A percentile compares a stretch with the other conserved stretches of the same genome.
Conservation (phyloP, 2,113 vertebrate species). For the rabbit (Oryctolagus cuniculus) region mOryCun1.1 NC_091451.1:33482501-33483000, state of each 20-base stretch:
- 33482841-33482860: neutral
- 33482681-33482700: neutral
- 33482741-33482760: neutral
- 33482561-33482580: neutral
- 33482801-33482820: neutral
- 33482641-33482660: neutral
- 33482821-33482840: neutral
- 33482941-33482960: neutral
- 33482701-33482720: neutral
- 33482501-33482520: neutral
- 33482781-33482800: neutral
- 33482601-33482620: neutral
- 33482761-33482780: neutral
- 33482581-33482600: neutral
- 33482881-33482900: neutral
- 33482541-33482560: neutral
- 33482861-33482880: neutral
- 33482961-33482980: neutral
- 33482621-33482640: neutral
- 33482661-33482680: neutral
- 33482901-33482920: neutral
- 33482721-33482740: neutral
- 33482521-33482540: neutral
- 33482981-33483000: neutral
- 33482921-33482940: neutral